Evolutionary conservation across 2,888 invertebrate genomes (phyloP).

Genomic region (Andrena minutula): DNA sequence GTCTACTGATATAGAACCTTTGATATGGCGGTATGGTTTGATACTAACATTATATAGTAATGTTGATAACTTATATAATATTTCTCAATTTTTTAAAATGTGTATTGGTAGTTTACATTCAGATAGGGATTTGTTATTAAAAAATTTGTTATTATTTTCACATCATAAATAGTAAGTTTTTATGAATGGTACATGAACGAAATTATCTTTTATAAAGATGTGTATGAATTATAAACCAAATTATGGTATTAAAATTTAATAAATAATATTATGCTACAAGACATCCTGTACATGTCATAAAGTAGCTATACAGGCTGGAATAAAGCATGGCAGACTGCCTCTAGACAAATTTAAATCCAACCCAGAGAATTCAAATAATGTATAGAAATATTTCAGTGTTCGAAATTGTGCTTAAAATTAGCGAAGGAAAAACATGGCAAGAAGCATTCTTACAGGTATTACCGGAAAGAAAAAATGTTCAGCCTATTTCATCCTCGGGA

Average conservation of each 20-base stretch:
- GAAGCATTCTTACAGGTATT: slow-evolving; percentile 91
- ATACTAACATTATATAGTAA: slow-evolving; percentile 49
- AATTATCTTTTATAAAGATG: neutral
- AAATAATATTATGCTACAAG: neutral
- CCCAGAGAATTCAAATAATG: slow-evolving; percentile 11
- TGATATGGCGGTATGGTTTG: slow-evolving; percentile 59
- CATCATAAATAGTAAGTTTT: slow-evolving; percentile 15
- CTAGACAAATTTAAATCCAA: slow-evolving; percentile 88
- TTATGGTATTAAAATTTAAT: neutral
- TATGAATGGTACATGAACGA: neutral
- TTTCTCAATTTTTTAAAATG: slow-evolving; percentile 41
- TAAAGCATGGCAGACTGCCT: slow-evolving; percentile 94
- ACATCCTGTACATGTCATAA: slow-evolving; percentile 88
- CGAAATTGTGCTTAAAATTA: slow-evolving; percentile 91
- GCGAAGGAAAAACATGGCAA: slow-evolving; percentile 92
- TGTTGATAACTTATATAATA: slow-evolving; percentile 30
- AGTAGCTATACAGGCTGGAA: slow-evolving; percentile 91
- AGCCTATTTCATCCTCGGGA: slow-evolving; percentile 79
- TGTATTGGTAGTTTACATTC: slow-evolving; percentile 46
- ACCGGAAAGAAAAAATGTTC: slow-evolving; percentile 91
- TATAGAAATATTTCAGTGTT: slow-evolving; percentile 88
- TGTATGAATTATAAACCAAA: neutral
- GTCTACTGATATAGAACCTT: slow-evolving; percentile 49
- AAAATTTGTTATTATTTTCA: slow-evolving; percentile 43
- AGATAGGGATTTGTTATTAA: slow-evolving; percentile 38